A percentile compares a stretch with the other conserved stretches of the same genome.
phyloP scores from a whole-genome alignment of 2,113 vertebrate species.

The Bagarius yarrelli region DNA sequence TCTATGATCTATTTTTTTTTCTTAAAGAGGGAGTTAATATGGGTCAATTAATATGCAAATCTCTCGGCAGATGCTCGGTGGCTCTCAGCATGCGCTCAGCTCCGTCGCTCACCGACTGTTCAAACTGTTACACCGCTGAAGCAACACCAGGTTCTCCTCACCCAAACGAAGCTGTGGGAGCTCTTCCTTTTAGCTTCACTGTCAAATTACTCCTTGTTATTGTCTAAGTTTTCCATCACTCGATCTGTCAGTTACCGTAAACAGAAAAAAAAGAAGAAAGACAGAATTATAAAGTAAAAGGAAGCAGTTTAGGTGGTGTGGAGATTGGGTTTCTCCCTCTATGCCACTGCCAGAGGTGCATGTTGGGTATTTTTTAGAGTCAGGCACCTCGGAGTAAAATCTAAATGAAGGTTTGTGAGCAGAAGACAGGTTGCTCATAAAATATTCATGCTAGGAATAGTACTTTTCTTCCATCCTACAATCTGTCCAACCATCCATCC shows the following conservation, averaged over 20 bases:
- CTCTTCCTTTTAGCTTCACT: constrained; percentile 65
- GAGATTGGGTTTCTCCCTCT: constrained; percentile 37
- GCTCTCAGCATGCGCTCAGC: constrained; percentile 89
- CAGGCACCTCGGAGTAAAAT: constrained; percentile 55
- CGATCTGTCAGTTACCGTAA: not conserved
- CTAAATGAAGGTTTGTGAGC: constrained; percentile 53
- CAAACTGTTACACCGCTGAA: constrained; percentile 89
- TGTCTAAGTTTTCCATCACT: not conserved
- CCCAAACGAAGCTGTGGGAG: constrained; percentile 79
- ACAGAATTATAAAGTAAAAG: constrained; percentile 30
- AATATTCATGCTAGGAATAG: constrained; percentile 60
- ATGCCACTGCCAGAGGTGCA: constrained; percentile 55
- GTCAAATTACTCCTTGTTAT: not conserved
- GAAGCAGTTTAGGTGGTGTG: constrained; percentile 35
- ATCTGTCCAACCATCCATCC: constrained; percentile 21
- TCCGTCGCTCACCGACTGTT: constrained; percentile 94
- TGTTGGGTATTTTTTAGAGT: constrained; percentile 53
- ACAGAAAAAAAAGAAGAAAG: not conserved
- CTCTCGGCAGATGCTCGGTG: constrained; percentile 96
- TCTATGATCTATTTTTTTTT: constrained; percentile 52
- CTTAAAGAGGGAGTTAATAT: constrained; percentile 91
- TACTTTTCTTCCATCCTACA: constrained; percentile 41
- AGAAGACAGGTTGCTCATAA: constrained; percentile 61
- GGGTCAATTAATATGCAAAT: constrained; percentile 99
- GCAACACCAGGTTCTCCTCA: constrained; percentile 83